Percentiles rank a stretch among this genome's conserved stretches.
Evolutionary conservation across 2,797 vertebrate genomes (phyloP).

Genomic region (Triplophysa bombifrons): DNA sequence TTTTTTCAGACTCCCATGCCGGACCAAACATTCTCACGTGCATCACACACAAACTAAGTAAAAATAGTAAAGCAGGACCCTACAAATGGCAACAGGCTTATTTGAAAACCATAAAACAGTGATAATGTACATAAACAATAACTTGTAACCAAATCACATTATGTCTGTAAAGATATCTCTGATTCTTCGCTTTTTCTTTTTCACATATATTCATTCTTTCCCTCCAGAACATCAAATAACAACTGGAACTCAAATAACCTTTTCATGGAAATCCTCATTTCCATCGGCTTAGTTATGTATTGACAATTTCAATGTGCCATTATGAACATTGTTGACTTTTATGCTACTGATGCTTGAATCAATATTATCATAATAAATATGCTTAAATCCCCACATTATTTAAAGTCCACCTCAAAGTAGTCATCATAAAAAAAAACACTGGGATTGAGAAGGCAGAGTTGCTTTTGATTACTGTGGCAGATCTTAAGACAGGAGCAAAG

Average conservation of each 20-base stretch:
- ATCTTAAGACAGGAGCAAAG: slow-evolving; percentile 46
- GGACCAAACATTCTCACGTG: no score
- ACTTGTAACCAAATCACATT: neutral
- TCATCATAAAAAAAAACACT: slow-evolving; percentile 16
- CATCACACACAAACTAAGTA: no score
- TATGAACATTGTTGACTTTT: neutral
- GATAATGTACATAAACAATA: neutral
- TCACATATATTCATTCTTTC: neutral
- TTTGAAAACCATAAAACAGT: no score
- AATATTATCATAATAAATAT: slow-evolving; percentile 42
- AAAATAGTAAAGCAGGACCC: no score
- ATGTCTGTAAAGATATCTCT: neutral
- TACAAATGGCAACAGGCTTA: no score
- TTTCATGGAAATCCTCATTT: slow-evolving; percentile 6
- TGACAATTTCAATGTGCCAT: neutral
- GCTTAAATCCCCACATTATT: slow-evolving; percentile 35
- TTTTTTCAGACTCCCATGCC: no score
- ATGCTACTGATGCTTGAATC: neutral
- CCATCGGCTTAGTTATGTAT: neutral
- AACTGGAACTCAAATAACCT: neutral
- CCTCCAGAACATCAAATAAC: neutral
- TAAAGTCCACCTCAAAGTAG: neutral
- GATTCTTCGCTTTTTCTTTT: neutral
- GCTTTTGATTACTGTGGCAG: slow-evolving; percentile 52
- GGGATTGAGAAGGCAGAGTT: slow-evolving; percentile 37